A percentile compares a stretch with the other conserved stretches of the same genome.
Evolutionary conservation across 2,113 vertebrate species (phyloP).

Genomic region (Sorex fumeus): DNA sequence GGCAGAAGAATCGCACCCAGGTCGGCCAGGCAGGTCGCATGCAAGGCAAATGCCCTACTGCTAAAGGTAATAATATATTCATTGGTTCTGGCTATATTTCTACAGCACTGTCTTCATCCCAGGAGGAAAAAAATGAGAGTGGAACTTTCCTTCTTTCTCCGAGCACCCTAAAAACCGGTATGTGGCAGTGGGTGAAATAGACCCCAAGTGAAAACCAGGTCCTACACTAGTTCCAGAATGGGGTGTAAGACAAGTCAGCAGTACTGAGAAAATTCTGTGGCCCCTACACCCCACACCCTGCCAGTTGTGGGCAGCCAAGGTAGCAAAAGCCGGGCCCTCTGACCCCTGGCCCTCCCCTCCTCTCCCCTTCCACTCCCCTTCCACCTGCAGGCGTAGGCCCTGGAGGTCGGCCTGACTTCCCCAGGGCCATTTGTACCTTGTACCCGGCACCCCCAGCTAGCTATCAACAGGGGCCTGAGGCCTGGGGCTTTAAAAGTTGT

Average conservation of each 20-base stretch:
- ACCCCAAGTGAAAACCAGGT: neutral
- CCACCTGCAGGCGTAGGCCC: slow-evolving; percentile 79
- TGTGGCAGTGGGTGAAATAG: no score
- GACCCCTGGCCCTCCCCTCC: slow-evolving; percentile 76
- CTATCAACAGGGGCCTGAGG: slow-evolving; percentile 91
- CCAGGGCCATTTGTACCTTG: slow-evolving; percentile 94
- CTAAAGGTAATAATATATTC: neutral
- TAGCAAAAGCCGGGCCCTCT: neutral
- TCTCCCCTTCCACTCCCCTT: slow-evolving; percentile 75
- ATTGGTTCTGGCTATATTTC: neutral
- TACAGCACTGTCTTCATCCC: neutral
- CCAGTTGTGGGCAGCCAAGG: neutral
- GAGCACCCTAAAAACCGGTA: no score
- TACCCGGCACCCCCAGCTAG: slow-evolving; percentile 93
- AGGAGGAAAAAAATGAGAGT: neutral
- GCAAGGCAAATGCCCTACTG: no score
- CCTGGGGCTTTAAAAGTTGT: slow-evolving; percentile 87
- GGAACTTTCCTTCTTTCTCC: neutral
- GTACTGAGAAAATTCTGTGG: accelerated
- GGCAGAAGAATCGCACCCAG: no score
- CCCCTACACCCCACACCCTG: no score
- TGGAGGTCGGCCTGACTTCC: slow-evolving; percentile 89
- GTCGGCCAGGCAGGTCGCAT: no score
- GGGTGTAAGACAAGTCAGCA: neutral
- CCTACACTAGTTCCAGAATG: neutral